phyloP scores from a whole-genome alignment of 2,888 invertebrate species.

The Nasonovia ribisnigri region DNA sequence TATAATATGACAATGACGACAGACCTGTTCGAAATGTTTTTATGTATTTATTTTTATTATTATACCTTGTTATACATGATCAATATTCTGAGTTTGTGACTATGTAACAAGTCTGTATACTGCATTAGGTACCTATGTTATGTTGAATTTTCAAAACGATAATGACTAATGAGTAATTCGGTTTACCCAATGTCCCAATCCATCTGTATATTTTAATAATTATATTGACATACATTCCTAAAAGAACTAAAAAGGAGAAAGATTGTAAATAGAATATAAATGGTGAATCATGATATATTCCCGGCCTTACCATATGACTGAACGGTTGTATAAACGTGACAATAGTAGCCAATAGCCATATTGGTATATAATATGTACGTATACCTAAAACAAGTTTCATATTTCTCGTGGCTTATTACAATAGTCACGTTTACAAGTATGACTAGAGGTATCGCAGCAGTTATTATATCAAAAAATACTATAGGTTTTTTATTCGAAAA shows the following conservation, averaged over 20 bases:
- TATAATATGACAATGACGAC: neutral
- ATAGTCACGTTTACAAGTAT: neutral
- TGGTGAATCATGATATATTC: constrained; percentile 36
- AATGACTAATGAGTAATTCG: neutral
- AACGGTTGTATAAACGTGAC: neutral
- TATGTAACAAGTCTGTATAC: neutral
- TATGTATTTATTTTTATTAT: neutral
- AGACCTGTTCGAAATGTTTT: neutral
- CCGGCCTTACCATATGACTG: constrained; percentile 15
- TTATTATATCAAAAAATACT: neutral
- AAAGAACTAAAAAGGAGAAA: constrained; percentile 18
- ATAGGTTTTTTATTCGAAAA: neutral
- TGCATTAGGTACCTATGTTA: neutral
- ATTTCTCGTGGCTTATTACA: neutral
- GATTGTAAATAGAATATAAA: neutral
- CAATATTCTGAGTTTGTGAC: neutral
- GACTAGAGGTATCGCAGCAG: neutral
- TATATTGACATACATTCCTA: neutral
- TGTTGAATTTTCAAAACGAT: neutral
- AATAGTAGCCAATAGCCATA: neutral
- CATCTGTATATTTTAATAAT: neutral
- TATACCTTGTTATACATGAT: neutral
- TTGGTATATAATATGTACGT: neutral
- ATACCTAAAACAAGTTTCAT: neutral
- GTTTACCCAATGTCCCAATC: neutral